phyloP scores from a whole-genome alignment of 2,113 vertebrate species.

The Calonectris borealis region DNA sequence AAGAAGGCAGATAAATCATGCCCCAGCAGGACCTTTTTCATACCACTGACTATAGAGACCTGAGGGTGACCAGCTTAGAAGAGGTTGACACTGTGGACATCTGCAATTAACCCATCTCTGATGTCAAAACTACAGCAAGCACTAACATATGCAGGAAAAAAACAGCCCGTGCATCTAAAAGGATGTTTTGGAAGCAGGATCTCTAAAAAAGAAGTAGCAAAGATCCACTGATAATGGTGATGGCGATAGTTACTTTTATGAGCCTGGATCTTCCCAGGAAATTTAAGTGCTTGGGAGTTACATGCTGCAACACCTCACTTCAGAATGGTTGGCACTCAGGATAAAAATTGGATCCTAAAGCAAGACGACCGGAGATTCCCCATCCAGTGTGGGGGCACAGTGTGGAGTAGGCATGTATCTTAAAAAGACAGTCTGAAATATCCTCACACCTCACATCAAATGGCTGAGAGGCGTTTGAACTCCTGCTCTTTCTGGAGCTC shows the following conservation, averaged over 20 bases:
- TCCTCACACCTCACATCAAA: neutral
- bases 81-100: neutral
- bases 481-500: neutral
- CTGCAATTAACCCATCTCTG: neutral
- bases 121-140: neutral
- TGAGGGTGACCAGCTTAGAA: neutral
- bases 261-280: neutral
- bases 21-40: neutral
- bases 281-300: neutral
- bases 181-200: neutral
- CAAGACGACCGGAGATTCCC: neutral
- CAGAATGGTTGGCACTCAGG: neutral
- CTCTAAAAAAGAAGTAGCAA: neutral
- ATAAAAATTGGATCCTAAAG: neutral
- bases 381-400: neutral
- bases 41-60: neutral
- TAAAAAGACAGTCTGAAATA: neutral
- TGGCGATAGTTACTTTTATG: neutral
- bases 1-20: neutral
- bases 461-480: neutral
- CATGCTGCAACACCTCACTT: neutral
- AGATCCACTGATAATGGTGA: neutral
- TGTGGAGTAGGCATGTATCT: neutral
- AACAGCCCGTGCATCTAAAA: neutral
- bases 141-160: neutral